Percentiles rank a stretch among this genome's conserved stretches.
Conservation (phyloP, 2,888 invertebrate species). For the Drosophila austrosaltans region DNA sequence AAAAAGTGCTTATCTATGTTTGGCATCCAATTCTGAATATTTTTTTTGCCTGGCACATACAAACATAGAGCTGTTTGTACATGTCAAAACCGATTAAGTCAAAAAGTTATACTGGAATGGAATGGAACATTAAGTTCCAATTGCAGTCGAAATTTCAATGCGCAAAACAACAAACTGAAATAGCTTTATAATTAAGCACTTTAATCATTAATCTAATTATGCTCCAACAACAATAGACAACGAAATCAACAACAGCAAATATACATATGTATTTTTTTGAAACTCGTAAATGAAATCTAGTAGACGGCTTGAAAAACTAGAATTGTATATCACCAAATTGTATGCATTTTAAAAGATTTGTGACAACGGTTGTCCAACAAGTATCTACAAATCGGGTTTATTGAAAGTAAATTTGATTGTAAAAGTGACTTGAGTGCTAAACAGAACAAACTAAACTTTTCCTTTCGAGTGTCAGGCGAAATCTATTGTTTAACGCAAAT, state of each 20-base stretch:
- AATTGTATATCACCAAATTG: constrained; percentile 67
- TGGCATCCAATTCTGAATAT: background rate
- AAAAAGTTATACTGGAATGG: constrained; percentile 26
- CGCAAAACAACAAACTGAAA: constrained; percentile 46
- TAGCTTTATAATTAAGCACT: constrained; percentile 73
- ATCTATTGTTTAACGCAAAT: constrained; percentile 25
- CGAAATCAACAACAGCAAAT: constrained; percentile 15
- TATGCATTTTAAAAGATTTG: constrained; percentile 70
- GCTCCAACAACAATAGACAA: constrained; percentile 21
- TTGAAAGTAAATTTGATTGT: constrained; percentile 55
- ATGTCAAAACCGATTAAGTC: constrained; percentile 40
- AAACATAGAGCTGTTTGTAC: constrained; percentile 1
- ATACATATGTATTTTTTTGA: constrained; percentile 31
- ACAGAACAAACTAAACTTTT: background rate
- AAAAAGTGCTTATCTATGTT: constrained; percentile 11
- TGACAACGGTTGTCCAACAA: constrained; percentile 38
- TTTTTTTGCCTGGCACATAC: constrained; percentile 30
- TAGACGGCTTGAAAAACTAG: constrained; percentile 46
- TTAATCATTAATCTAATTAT: constrained; percentile 35
- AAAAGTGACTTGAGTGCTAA: constrained; percentile 23
- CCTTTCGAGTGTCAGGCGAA: background rate
- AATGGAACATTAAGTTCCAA: background rate
- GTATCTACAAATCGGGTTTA: constrained; percentile 38
- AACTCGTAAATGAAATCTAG: constrained; percentile 64
- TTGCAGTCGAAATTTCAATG: constrained; percentile 49